Evolutionary conservation across 2,888 invertebrate genomes (phyloP).

Genomic region (Pachydiplax longipennis): DNA sequence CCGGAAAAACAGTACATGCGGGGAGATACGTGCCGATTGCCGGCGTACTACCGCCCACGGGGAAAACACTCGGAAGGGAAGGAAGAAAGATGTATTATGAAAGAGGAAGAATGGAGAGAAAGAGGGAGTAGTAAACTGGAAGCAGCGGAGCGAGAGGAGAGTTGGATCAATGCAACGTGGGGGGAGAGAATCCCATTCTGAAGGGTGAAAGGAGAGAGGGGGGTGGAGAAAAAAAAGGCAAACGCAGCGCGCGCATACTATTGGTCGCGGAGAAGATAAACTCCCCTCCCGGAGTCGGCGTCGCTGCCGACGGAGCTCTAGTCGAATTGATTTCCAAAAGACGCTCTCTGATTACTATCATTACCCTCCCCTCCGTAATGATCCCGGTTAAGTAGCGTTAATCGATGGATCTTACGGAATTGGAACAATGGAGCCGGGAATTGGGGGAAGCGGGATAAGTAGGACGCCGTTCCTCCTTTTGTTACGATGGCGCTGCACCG

Average conservation of each 20-base stretch:
- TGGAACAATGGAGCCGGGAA: neutral
- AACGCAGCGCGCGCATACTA: neutral
- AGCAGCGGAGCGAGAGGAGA: neutral
- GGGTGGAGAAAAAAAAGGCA: neutral
- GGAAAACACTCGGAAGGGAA: neutral
- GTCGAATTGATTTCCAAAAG: slow-evolving; percentile 11
- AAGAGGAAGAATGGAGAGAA: neutral
- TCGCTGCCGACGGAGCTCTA: neutral
- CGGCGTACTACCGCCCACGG: neutral
- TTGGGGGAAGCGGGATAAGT: neutral
- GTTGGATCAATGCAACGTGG: neutral
- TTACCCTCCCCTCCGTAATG: slow-evolving; percentile 4
- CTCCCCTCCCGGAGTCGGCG: neutral
- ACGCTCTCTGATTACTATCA: neutral
- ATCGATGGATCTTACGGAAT: neutral
- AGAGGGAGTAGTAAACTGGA: neutral
- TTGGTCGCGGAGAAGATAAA: neutral
- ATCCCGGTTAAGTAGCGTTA: neutral
- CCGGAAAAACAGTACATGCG: neutral
- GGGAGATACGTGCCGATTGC: neutral
- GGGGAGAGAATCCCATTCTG: neutral
- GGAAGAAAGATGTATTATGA: neutral
- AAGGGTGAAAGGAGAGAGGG: neutral
- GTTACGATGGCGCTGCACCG: too few relatives aligned
- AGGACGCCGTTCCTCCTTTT: too few relatives aligned